phyloP scores from a whole-genome alignment of 2,888 invertebrate species.

The Ectropis crepuscularia region DNA sequence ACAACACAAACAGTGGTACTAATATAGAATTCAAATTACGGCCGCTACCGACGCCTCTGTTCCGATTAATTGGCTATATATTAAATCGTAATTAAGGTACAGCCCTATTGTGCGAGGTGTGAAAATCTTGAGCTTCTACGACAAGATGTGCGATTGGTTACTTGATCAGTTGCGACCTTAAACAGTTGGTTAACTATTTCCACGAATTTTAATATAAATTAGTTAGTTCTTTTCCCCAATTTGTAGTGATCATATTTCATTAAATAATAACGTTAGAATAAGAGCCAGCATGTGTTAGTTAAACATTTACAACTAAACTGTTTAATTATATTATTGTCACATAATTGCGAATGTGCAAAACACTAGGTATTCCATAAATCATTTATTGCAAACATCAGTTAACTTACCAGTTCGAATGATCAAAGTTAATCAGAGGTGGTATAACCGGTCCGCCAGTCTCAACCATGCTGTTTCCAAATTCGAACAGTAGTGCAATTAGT shows the following conservation, averaged over 20 bases:
- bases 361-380: neutral
- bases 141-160: slow-evolving; percentile 52
- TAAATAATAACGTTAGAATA: too few relatives aligned
- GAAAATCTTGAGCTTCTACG: slow-evolving; percentile 62
- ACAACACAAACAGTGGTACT: slow-evolving; percentile 38
- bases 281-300: too few relatives aligned
- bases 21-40: slow-evolving; percentile 44
- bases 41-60: slow-evolving; percentile 27
- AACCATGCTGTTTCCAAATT: slow-evolving; percentile 13
- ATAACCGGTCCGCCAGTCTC: slow-evolving; percentile 8
- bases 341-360: too few relatives aligned
- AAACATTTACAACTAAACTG: too few relatives aligned
- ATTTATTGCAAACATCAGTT: neutral
- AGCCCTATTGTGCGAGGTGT: slow-evolving; percentile 69
- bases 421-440: slow-evolving; percentile 2
- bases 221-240: neutral
- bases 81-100: slow-evolving; percentile 82
- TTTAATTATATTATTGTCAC: too few relatives aligned
- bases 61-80: slow-evolving; percentile 81
- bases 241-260: neutral
- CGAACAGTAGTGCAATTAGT: slow-evolving; percentile 39
- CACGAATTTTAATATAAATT: neutral
- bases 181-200: slow-evolving; percentile 13
- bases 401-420: neutral
- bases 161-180: slow-evolving; percentile 37